Conservation (phyloP, 2,888 invertebrate species). For the Cetonia aurata region DNA sequence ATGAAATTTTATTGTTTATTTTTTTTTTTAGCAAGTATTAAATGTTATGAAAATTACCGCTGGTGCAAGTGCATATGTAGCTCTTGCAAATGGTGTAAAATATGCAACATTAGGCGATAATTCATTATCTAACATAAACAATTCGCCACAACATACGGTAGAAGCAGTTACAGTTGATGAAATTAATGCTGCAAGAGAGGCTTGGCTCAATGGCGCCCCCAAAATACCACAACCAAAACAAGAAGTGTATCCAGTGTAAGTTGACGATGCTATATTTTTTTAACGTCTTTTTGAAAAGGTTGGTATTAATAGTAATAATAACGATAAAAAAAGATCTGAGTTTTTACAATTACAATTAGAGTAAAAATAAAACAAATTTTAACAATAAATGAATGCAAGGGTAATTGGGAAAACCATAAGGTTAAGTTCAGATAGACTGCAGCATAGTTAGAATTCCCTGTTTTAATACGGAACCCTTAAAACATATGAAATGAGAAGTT, state of each 20-base stretch:
- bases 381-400: no score
- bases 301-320: no score
- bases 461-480: no score
- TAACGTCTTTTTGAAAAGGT: slow-evolving; percentile 6
- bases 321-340: no score
- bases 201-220: slow-evolving; percentile 70
- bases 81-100: slow-evolving; percentile 59
- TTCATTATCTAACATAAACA: slow-evolving; percentile 4
- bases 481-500: no score
- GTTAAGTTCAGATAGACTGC: no score
- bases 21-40: slow-evolving; percentile 60
- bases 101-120: slow-evolving; percentile 54
- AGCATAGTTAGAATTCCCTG: no score
- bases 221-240: slow-evolving; percentile 61
- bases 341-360: no score
- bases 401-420: no score
- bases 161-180: slow-evolving; percentile 72
- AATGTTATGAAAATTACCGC: slow-evolving; percentile 56
- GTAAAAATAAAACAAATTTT: no score
- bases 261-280: no score
- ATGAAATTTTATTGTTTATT: background rate
- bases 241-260: slow-evolving; percentile 68
- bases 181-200: slow-evolving; percentile 70
- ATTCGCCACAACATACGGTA: slow-evolving; percentile 53
- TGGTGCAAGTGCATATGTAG: slow-evolving; percentile 59